A percentile compares a stretch with the other conserved stretches of the same genome.
Conservation (phyloP, 1,140 invertebrate genomes). For the Micrasema minimum region DNA sequence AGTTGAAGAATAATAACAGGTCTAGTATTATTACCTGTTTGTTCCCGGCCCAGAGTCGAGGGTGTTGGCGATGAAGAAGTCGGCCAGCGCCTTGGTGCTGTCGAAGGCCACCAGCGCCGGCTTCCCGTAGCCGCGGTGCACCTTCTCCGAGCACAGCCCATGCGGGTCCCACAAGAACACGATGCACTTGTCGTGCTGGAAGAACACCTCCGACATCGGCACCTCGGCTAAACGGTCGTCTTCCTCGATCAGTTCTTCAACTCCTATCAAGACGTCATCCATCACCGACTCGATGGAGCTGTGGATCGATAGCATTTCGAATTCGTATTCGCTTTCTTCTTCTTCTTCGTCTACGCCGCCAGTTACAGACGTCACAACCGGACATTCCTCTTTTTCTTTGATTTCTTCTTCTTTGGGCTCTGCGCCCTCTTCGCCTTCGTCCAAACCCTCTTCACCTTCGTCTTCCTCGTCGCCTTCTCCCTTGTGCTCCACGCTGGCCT, state of each 20-base stretch:
- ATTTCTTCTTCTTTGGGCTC: background rate
- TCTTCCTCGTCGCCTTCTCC: background rate
- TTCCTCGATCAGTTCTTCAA: slow-evolving; percentile 10
- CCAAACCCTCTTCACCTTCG: background rate
- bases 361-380: no score
- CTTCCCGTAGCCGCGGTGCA: slow-evolving; percentile 16
- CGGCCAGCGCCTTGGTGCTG: slow-evolving; percentile 8
- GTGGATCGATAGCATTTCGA: slow-evolving; percentile 23
- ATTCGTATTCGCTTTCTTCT: slow-evolving; percentile 13
- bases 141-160: slow-evolving; percentile 14
- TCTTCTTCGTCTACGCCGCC: background rate
- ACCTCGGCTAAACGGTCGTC: slow-evolving; percentile 10
- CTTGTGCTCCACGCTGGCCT: background rate
- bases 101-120: slow-evolving; percentile 6
- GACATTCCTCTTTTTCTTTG: no score
- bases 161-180: slow-evolving; percentile 38
- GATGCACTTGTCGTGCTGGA: slow-evolving; percentile 13
- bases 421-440: background rate
- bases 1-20: no score
- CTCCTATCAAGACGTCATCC: background rate
- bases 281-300: slow-evolving; percentile 13
- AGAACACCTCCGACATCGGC: background rate
- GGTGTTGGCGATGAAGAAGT: slow-evolving; percentile 13
- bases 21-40: no score
- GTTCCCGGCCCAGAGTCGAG: slow-evolving; percentile 12